Base-by-base conservation (phyloP, 2,888 invertebrate species). In the Meloe dianella region DNA sequence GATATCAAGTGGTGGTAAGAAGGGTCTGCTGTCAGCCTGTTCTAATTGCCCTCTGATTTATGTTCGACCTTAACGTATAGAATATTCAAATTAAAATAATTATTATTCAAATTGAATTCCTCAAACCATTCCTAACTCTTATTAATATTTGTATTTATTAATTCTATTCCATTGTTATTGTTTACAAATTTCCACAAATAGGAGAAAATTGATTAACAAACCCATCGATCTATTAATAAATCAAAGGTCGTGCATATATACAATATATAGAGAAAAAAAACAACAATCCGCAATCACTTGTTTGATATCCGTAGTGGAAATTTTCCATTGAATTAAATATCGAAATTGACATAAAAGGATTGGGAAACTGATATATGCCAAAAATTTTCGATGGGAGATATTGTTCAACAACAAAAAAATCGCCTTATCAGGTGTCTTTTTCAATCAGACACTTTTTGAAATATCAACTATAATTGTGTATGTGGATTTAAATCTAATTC, bases 1-100 rank as follows among this genome's bases (percentile, higher is more conserved):
- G 75, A 75, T 74, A 79, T 80, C 78, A 78, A 80, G 80, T 79
- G 77, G 70, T 72, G 66, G 71, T 74, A 78, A 81, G 79, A 79
- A 79, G 79, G 79, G 77, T 74, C 77, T 74, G 73, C 77, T 77
- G 80, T 75, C 76, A 72, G 76, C 73, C 74, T 60, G 69, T 68
- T 75, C 77, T 78, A 79, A 78, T 79, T 79, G 77, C 75, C 75
- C 73, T 63, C 69, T 76, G 78, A 79, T 78, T 78, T 78, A 78
- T 75, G 57, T 60, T 63, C 63, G 65, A 68, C 68, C 69, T 70
- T 67, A 57, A 35, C 65, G 58, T 64, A 65, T 47, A 69, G 61
- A 64, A 64, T 69, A 73, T 70, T 69, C 68, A 71, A 72, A 73
- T 70, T 77, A 73, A 78, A 75, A 77, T 77, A 73, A 78, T 78